These are phyloP conservation scores for Pseudois nayaur DNA, from an alignment of 2,113 vertebrate genomes.

Conservation along the genomic window DNA sequence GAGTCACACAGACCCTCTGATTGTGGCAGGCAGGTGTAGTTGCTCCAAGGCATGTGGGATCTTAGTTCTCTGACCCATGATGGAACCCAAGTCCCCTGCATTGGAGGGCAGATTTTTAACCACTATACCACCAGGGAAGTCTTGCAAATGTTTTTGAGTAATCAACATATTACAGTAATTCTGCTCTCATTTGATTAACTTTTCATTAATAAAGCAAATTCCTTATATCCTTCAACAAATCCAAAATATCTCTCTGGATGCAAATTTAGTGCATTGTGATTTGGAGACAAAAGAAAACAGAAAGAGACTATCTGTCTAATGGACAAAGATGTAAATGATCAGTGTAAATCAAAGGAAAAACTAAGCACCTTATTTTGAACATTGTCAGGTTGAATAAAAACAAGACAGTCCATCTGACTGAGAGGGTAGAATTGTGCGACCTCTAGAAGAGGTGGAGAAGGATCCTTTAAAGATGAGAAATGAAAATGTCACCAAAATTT, in stretches of 20 bases:
- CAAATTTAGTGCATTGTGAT: not conserved
- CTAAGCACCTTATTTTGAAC: not conserved
- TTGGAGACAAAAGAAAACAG: not conserved
- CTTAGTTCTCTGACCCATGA: not conserved
- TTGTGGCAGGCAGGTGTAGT: not conserved
- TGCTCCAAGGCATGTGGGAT: not conserved
- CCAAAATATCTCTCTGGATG: not conserved
- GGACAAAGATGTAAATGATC: slow-evolving; percentile 35
- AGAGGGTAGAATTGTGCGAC: slow-evolving; percentile 35
- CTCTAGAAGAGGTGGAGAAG: slow-evolving; percentile 36
- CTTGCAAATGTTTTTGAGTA: not conserved
- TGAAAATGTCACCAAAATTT: slow-evolving; percentile 70
- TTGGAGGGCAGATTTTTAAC: not conserved
- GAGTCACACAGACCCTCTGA: not conserved
- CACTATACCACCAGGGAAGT: not conserved
- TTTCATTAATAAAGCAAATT: not conserved
- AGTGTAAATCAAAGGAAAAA: not conserved
- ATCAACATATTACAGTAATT: not conserved
- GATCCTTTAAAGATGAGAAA: slow-evolving; percentile 69
- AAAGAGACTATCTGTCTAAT: not conserved
- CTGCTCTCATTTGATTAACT: not conserved
- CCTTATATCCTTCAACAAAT: not conserved
- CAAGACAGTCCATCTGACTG: slow-evolving; percentile 44
- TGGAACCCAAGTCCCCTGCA: not conserved
- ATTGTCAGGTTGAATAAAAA: not conserved